Base-by-base conservation (phyloP, 2,888 invertebrate species). In the Chymomyza fuscimana region DNA sequence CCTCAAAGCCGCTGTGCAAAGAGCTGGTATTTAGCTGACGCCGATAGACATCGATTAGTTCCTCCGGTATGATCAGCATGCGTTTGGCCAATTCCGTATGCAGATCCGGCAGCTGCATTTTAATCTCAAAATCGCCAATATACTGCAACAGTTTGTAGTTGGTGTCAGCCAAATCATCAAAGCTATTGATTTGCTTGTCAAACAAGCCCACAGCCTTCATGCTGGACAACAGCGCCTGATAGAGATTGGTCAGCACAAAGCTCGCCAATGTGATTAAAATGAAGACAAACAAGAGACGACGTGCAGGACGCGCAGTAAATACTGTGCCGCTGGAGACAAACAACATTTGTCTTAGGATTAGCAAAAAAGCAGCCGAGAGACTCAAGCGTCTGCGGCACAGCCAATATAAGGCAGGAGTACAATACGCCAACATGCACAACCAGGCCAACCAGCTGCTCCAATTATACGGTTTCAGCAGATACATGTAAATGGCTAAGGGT, bases 201-300 rank as follows among this genome's bases (percentile, higher is more conserved):
- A 81, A 86, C 4, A 89, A 73, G 1, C 80, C 82, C 0, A 84
- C 76, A 1, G 87, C 80, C 36, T 77, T 63, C 68, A 81, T 81
- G 62, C 80, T 87, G 0, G 82, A 82, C 0, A 89, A 69, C 63
- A 80, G 72, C 0, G 83, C 81, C 62, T 77, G 63, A 36, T 88
- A 86, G 1, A 84, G 67, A 65, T 82, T 87, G 15, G 83, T 85
- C 0, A 88, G 36, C n/a, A 85, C 66, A 4, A 88, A 75, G 0
- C 88, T 84, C 1, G 70, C 16, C 10, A 79, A 22, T 0, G 80
- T 74, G 46, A 86, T 65, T 5, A 84, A 60, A 0, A 75, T 3
- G 46, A 77, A 81, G 5, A 81, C 15, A 0, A 79, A 5, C 3
- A 77, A 66, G 0, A 79, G 77, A 5, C 75, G 70, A 5, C 70